phyloP scores from a whole-genome alignment of 2,113 vertebrate genomes.

The Pandion haliaetus region DNA sequence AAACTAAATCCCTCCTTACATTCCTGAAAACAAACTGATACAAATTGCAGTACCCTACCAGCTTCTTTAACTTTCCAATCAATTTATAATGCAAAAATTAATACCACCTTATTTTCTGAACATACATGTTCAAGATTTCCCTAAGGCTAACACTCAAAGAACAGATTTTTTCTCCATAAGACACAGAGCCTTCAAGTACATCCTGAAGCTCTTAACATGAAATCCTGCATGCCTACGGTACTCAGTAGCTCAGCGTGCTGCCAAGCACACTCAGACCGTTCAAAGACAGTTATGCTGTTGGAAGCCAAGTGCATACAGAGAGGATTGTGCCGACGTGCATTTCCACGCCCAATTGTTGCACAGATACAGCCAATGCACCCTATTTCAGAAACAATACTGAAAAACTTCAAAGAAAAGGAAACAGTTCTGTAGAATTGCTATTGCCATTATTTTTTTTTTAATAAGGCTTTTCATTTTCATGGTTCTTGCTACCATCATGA shows the following conservation, averaged over 20 bases:
- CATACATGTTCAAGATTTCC: not conserved
- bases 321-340: not conserved
- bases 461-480: not conserved
- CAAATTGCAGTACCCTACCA: not conserved
- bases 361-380: not conserved
- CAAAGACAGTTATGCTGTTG: not conserved
- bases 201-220: not conserved
- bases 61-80: not conserved
- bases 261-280: not conserved
- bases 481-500: not conserved
- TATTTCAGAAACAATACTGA: not conserved
- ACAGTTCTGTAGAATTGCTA: not conserved
- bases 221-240: not conserved
- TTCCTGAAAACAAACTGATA: not conserved
- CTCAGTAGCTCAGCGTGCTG: not conserved
- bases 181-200: not conserved
- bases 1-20: not conserved
- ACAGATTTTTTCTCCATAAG: not conserved
- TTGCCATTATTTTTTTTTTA: not conserved
- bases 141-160: not conserved
- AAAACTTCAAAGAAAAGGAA: not conserved
- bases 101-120: not conserved
- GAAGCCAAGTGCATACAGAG: not conserved
- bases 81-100: not conserved
- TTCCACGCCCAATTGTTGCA: not conserved